Base-by-base conservation (phyloP, 2,888 invertebrate species). In the Drosophila nigricruria region DNA sequence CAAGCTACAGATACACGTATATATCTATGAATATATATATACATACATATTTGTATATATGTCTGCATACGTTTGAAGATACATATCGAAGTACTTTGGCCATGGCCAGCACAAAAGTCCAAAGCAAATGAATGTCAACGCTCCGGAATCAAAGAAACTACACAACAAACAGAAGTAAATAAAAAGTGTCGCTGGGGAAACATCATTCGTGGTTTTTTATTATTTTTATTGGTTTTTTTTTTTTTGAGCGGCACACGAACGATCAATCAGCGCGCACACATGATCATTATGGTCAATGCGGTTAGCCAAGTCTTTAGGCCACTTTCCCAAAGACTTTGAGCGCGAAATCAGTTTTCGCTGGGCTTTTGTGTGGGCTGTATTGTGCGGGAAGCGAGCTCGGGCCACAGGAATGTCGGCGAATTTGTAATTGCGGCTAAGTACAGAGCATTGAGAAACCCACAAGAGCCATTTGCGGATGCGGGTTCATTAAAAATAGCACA, bases 101-200 rank as follows among this genome's bases (percentile, higher is more conserved):
- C 88, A 75, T 73, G 88, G 85, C 57, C 73, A 81, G 59, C 56
- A 54, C 40, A 59, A 65, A 57, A 57, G 53, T 50, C 61, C 64
- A 62, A 53, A 60, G 57, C 62, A 72, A 84, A 70, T 79, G 72
- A 89, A 81, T 88, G 89, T 86, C 84, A 84, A 86, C 73, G 88
- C 62, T 81, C 83, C 65, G 65, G 58, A 67, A 67, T 62, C 42
- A 77, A 65, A 59, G 25, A 61, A 50, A 61, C 25, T 5, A 14
- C 4, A 67, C 38, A 40, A 40, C 40, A 38, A 50, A 68, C 64
- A 69, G 66, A 59, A 79, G 59, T 69, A 57, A 76, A 53, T 52
- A 69, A 27, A 79, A 79, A 81, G 77, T 77, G 70, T 64, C 60
- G 23, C 62, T 67, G 58, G 49, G 56, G 54, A 67, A 73, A 50